Evolutionary conservation across 2,888 invertebrate genomes (phyloP).

Genomic region (Agrilus mali): DNA sequence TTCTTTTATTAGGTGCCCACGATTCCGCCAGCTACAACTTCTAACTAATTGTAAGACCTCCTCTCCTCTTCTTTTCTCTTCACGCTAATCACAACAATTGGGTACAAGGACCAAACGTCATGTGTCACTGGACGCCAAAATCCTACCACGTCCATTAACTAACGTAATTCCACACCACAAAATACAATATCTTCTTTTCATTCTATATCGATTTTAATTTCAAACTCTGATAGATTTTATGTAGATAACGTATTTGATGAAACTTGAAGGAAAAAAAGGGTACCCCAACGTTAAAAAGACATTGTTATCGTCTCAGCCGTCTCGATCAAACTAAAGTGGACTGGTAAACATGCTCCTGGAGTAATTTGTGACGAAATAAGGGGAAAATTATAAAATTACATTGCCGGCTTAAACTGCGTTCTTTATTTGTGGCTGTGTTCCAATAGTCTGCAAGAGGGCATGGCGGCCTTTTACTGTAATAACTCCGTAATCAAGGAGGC

Average conservation of each 20-base stretch:
- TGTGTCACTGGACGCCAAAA: too few species aligned
- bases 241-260: too few species aligned
- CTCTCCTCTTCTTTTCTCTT: too few species aligned
- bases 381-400: constrained; percentile 41
- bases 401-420: constrained; percentile 36
- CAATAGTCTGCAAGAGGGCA: constrained; percentile 11
- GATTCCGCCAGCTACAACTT: constrained; percentile 8
- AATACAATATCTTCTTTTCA: too few species aligned
- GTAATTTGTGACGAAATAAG: constrained; percentile 40
- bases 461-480: not conserved
- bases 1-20: too few species aligned
- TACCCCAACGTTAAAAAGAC: not conserved
- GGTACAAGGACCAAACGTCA: too few species aligned
- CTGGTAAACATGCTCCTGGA: constrained; percentile 34
- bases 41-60: not conserved
- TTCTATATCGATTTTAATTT: too few species aligned
- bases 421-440: constrained; percentile 31
- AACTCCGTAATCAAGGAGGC: not conserved
- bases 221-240: too few species aligned
- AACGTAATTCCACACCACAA: too few species aligned
- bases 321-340: constrained; percentile 33
- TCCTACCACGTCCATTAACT: too few species aligned
- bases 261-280: too few species aligned
- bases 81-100: too few species aligned
- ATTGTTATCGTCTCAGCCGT: constrained; percentile 30